phyloP scores from a whole-genome alignment of 2,797 vertebrate species.

The Sylvilagus floridanus region DNA sequence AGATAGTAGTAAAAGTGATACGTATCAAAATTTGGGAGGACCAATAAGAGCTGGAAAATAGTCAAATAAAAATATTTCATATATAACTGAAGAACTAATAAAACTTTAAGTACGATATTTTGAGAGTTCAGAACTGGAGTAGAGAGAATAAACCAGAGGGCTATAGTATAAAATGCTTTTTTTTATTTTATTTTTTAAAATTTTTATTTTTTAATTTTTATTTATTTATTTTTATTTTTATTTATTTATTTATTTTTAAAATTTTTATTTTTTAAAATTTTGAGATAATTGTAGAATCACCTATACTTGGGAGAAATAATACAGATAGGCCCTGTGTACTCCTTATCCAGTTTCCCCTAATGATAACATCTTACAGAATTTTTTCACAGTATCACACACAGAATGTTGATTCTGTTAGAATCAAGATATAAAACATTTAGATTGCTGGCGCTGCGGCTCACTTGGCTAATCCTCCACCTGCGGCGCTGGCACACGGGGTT shows the following conservation, averaged over 20 bases:
- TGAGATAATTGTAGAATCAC: not conserved
- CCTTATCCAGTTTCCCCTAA: not conserved
- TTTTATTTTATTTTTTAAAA: not conserved
- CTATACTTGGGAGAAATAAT: not conserved
- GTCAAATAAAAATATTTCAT: not conserved
- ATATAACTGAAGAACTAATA: not conserved
- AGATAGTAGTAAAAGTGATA: constrained; percentile 9
- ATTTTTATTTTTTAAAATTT: not conserved
- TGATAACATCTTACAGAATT: not conserved
- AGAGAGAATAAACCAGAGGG: not conserved
- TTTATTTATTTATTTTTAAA: too few species aligned
- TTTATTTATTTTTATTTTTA: too few species aligned
- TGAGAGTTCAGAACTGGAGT: not conserved
- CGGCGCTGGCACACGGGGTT: too few species aligned
- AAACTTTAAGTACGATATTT: not conserved
- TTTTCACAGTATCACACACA: not conserved
- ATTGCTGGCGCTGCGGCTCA: too few species aligned
- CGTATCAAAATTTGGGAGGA: not conserved
- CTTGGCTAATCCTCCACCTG: too few species aligned
- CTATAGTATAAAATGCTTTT: not conserved
- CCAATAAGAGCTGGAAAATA: not conserved
- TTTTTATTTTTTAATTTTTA: not conserved
- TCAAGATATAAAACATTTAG: not conserved
- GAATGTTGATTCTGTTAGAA: not conserved
- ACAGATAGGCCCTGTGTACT: not conserved